These are phyloP conservation scores for Planococcus citri DNA, from an alignment of 1,140 invertebrate species.

Conservation along the genomic window DNA sequence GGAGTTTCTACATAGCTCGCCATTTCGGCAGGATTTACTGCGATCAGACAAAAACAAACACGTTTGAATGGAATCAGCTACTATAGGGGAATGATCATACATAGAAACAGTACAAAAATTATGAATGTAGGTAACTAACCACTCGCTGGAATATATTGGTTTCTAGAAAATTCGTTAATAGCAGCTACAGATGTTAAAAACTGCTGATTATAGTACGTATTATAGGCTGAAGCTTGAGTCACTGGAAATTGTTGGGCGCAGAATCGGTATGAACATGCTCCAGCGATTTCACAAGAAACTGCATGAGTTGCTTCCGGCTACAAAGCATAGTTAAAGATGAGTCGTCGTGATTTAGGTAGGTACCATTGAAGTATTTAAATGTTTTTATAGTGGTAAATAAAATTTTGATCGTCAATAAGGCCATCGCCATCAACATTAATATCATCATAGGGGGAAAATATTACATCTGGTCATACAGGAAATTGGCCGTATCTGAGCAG, in stretches of 20 bases:
- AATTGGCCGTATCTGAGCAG: too few species aligned
- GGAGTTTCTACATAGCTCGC: neutral
- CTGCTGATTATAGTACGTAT: neutral
- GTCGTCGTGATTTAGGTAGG: too few species aligned
- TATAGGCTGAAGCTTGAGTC: neutral
- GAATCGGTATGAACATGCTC: conserved; percentile 6
- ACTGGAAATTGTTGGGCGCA: conserved; percentile 11
- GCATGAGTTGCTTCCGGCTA: neutral
- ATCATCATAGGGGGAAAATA: too few species aligned
- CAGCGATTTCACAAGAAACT: conserved; percentile 6
- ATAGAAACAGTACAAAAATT: too few species aligned
- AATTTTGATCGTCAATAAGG: too few species aligned
- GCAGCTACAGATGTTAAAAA: neutral
- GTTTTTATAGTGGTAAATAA: too few species aligned
- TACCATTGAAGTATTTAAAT: too few species aligned
- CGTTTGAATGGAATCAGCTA: too few species aligned
- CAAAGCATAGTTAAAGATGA: neutral
- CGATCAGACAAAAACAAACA: neutral
- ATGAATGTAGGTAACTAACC: neutral
- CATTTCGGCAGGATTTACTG: neutral
- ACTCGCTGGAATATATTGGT: neutral
- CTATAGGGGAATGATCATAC: too few species aligned
- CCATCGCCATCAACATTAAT: too few species aligned
- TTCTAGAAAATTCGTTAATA: conserved; percentile 12
- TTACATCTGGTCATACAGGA: too few species aligned